phyloP scores from a whole-genome alignment of 2,888 invertebrate genomes.

The Himalopsyche anomala region DNA sequence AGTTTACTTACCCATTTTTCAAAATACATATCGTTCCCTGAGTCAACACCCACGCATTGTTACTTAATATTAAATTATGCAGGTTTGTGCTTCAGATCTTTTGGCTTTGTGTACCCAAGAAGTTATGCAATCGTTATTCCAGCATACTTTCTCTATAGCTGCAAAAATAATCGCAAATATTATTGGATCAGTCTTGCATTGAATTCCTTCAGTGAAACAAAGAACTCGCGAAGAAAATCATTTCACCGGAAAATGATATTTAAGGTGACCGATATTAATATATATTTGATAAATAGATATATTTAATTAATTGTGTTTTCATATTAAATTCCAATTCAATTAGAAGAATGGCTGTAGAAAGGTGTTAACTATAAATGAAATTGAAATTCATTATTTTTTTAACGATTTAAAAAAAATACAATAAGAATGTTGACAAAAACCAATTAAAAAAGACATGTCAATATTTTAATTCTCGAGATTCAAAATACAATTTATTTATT shows the following conservation, averaged over 20 bases:
- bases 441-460: no score
- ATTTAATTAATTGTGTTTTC: no score
- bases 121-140: neutral
- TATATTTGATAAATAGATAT: no score
- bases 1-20: no score
- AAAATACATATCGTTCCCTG: neutral
- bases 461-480: no score
- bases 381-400: no score
- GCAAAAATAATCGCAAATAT: constrained; percentile 14
- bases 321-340: no score
- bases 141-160: constrained; percentile 1
- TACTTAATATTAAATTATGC: neutral
- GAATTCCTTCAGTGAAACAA: constrained; percentile 10
- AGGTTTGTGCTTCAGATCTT: constrained; percentile 18
- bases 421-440: no score
- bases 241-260: neutral
- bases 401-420: no score
- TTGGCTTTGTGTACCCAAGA: neutral
- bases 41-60: constrained; percentile 10
- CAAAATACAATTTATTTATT: no score
- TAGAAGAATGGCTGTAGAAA: no score
- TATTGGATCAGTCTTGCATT: neutral
- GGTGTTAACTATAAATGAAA: no score
- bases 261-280: neutral
- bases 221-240: neutral